Evolutionary conservation across 1,140 invertebrate genomes (phyloP).

Genomic region (Saccostrea glomerata): DNA sequence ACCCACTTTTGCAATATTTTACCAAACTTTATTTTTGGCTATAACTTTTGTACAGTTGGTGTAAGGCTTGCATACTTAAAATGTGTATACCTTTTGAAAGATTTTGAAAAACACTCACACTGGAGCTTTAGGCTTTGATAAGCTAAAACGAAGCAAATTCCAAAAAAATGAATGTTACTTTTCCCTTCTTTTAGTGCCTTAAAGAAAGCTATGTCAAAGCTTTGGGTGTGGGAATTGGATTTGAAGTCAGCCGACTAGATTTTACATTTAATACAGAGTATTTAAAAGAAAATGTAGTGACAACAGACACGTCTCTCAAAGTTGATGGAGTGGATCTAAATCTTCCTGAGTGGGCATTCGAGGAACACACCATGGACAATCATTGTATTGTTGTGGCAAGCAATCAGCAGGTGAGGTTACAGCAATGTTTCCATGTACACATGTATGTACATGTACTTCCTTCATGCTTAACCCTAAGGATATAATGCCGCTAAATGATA

Average conservation of each 20-base stretch:
- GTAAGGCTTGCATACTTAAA: too few species aligned
- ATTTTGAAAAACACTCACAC: too few species aligned
- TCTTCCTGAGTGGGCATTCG: slow-evolving; percentile 88
- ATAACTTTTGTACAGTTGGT: too few species aligned
- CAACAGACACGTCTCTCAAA: slow-evolving; percentile 85
- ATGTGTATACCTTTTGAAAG: too few species aligned
- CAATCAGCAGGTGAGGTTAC: slow-evolving; percentile 7
- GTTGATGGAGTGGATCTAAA: slow-evolving; percentile 83
- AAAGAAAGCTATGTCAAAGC: slow-evolving; percentile 98
- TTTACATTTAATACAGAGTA: slow-evolving; percentile 84
- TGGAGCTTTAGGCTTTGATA: too few species aligned
- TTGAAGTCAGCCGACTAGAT: slow-evolving; percentile 87
- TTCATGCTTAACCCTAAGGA: too few species aligned
- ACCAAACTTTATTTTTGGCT: too few species aligned
- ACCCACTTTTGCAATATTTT: too few species aligned
- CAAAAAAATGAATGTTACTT: too few species aligned
- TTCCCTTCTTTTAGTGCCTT: slow-evolving; percentile 82
- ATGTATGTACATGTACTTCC: too few species aligned
- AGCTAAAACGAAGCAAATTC: too few species aligned
- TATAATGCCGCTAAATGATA: too few species aligned
- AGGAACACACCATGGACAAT: slow-evolving; percentile 90
- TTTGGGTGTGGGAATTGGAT: slow-evolving; percentile 89
- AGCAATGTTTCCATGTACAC: not conserved
- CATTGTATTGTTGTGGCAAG: slow-evolving; percentile 91
- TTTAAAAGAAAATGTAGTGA: slow-evolving; percentile 79